A percentile compares a stretch with the other conserved stretches of the same genome.
Conservation (phyloP, 2,888 invertebrate genomes). For the Oscheius onirici region DNA sequence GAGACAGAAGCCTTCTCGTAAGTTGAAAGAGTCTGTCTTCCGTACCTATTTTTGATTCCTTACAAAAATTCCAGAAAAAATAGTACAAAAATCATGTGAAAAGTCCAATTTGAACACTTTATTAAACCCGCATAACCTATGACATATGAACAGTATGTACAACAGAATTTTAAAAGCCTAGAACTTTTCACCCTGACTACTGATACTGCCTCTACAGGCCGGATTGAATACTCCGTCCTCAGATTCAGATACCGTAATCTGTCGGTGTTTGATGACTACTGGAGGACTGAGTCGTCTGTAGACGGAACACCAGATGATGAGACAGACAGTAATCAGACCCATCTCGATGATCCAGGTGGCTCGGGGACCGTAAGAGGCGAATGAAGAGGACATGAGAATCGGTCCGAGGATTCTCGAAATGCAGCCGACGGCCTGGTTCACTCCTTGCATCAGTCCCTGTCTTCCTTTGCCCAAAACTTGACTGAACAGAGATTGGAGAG, state of each 20-base stretch:
- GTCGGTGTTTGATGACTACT: slow-evolving; percentile 12
- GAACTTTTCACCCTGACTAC: neutral
- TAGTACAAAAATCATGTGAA: neutral
- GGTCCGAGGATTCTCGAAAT: slow-evolving; percentile 55
- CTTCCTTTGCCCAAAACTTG: slow-evolving; percentile 32
- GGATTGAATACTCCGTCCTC: slow-evolving; percentile 16
- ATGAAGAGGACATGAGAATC: slow-evolving; percentile 47
- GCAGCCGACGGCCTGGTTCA: slow-evolving; percentile 55
- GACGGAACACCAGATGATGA: slow-evolving; percentile 40
- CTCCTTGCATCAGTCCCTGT: slow-evolving; percentile 52
- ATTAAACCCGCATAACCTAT: slow-evolving; percentile 2
- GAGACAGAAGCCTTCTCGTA: too few relatives aligned
- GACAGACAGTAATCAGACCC: slow-evolving; percentile 37
- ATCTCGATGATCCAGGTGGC: slow-evolving; percentile 53
- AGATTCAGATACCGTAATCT: neutral
- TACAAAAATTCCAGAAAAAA: too few relatives aligned
- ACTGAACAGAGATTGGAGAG: slow-evolving; percentile 53
- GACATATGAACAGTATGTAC: slow-evolving; percentile 1
- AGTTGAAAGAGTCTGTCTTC: too few relatives aligned
- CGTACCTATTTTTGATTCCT: too few relatives aligned
- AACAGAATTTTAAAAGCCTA: neutral
- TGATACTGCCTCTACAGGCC: neutral
- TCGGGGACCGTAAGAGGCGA: slow-evolving; percentile 47
- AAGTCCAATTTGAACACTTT: neutral
- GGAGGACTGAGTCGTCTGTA: neutral